phyloP scores from a whole-genome alignment of 2,113 vertebrate genomes.

The Xyrauchen texanus region DNA sequence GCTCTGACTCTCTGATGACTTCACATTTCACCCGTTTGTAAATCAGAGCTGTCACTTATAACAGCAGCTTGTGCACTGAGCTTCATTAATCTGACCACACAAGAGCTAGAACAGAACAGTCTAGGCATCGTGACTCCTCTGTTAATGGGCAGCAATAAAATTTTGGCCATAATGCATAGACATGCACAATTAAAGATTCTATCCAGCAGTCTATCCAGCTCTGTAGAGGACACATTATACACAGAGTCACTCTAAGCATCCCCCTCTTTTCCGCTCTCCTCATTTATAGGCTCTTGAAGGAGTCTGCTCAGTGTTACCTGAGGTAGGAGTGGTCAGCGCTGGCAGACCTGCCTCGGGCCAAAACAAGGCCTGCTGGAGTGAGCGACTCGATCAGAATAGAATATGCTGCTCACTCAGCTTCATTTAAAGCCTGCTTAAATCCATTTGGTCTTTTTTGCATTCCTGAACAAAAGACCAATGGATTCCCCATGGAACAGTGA shows the following conservation, averaged over 20 bases:
- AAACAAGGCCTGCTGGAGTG: constrained; percentile 68
- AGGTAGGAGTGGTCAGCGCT: constrained; percentile 57
- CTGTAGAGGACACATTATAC: constrained; percentile 50
- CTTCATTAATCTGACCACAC: constrained; percentile 69
- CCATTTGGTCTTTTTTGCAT: constrained; percentile 3
- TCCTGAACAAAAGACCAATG: constrained; percentile 12
- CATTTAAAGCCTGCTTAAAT: constrained; percentile 8
- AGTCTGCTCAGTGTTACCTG: constrained; percentile 62
- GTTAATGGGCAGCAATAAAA: not conserved
- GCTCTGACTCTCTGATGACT: not conserved
- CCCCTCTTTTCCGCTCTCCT: not conserved
- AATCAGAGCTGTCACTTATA: constrained; percentile 63
- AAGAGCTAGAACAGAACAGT: constrained; percentile 53
- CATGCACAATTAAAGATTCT: not conserved
- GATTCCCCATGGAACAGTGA: not conserved
- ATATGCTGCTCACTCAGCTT: constrained; percentile 11
- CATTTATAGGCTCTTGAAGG: constrained; percentile 54
- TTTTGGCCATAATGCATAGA: not conserved
- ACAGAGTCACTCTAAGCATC: constrained; percentile 58
- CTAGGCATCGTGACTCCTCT: constrained; percentile 26
- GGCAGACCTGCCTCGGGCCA: constrained; percentile 68
- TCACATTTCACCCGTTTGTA: constrained; percentile 57
- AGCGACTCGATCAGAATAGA: constrained; percentile 52
- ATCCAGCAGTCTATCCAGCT: constrained; percentile 34
- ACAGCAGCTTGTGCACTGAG: constrained; percentile 51